These are phyloP conservation scores for Drosophila insularis DNA, from an alignment of 1,140 invertebrate genomes.

Conservation along the genomic window DNA sequence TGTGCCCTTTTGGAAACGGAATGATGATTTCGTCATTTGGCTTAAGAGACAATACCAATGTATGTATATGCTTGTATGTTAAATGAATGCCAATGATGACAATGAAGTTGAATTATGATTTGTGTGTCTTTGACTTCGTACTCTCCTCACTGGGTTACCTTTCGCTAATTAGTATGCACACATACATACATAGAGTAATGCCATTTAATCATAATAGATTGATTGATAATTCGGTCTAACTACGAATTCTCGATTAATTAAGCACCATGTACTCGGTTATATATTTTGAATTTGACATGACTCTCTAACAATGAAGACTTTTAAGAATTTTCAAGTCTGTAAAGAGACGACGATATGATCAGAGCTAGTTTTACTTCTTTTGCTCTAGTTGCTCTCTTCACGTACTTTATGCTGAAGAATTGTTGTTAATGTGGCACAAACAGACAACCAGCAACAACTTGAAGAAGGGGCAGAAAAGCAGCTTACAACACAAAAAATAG, in stretches of 20 bases:
- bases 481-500: slow-evolving; percentile 40
- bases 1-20: neutral
- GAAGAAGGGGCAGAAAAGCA: slow-evolving; percentile 22
- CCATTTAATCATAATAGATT: neutral
- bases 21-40: slow-evolving; percentile 52
- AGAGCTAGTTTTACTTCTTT: slow-evolving; percentile 19
- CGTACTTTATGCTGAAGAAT: slow-evolving; percentile 24
- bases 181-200: neutral
- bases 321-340: too few relatives aligned
- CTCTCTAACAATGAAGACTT: too few relatives aligned
- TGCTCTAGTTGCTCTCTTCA: slow-evolving; percentile 9
- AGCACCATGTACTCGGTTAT: too few relatives aligned
- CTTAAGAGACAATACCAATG: slow-evolving; percentile 12
- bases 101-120: slow-evolving; percentile 21
- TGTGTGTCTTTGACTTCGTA: neutral
- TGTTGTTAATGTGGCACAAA: slow-evolving; percentile 46
- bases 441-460: neutral
- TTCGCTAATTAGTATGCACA: slow-evolving; percentile 1
- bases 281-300: too few relatives aligned
- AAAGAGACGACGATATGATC: neutral
- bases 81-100: slow-evolving; percentile 23
- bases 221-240: slow-evolving; percentile 7
- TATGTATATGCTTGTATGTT: neutral
- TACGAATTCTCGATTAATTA: too few relatives aligned
- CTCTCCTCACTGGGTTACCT: neutral